A percentile compares a stretch with the other conserved stretches of the same genome.
Evolutionary conservation across 1,140 invertebrate species (phyloP).

Genomic region (Planococcus citri): DNA sequence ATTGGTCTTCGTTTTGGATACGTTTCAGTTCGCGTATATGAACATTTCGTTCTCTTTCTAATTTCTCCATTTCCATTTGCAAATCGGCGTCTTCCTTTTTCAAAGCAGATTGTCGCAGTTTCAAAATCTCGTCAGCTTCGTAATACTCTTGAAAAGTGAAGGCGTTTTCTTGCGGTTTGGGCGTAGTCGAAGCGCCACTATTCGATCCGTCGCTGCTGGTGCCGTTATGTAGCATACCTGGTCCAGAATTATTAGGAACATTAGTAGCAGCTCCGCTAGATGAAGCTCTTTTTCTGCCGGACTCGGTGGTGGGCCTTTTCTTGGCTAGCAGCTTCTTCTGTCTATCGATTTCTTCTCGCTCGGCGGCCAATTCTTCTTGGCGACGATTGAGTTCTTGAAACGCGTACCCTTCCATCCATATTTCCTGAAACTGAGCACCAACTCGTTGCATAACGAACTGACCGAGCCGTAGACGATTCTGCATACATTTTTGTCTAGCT

Average conservation of each 20-base stretch:
- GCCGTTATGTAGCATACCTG: constrained; percentile 52
- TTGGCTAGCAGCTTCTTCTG: constrained; percentile 88
- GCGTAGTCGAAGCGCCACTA: constrained; percentile 75
- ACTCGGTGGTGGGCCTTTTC: constrained; percentile 78
- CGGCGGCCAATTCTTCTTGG: constrained; percentile 88
- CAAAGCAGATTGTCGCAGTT: constrained; percentile 83
- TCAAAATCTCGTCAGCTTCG: constrained; percentile 84
- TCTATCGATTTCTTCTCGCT: constrained; percentile 92
- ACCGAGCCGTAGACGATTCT: constrained; percentile 93
- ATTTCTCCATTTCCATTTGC: constrained; percentile 94
- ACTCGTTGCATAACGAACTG: constrained; percentile 97
- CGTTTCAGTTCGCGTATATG: constrained; percentile 97
- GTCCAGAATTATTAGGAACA: background rate
- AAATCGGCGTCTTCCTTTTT: constrained; percentile 97
- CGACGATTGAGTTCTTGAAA: constrained; percentile 91
- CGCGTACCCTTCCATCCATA: constrained; percentile 98
- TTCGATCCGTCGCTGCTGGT: constrained; percentile 42
- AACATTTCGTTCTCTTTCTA: constrained; percentile 93
- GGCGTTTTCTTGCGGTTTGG: constrained; percentile 52
- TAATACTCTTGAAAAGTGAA: constrained; percentile 86
- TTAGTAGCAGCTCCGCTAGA: background rate
- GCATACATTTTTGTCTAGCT: constrained; percentile 61
- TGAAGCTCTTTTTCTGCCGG: constrained; percentile 41
- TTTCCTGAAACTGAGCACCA: constrained; percentile 96
- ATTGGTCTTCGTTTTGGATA: constrained; percentile 97